These are phyloP conservation scores for Malaclemys terrapin DNA, from an alignment of 2,113 vertebrate species.

Conservation along the genomic window DNA sequence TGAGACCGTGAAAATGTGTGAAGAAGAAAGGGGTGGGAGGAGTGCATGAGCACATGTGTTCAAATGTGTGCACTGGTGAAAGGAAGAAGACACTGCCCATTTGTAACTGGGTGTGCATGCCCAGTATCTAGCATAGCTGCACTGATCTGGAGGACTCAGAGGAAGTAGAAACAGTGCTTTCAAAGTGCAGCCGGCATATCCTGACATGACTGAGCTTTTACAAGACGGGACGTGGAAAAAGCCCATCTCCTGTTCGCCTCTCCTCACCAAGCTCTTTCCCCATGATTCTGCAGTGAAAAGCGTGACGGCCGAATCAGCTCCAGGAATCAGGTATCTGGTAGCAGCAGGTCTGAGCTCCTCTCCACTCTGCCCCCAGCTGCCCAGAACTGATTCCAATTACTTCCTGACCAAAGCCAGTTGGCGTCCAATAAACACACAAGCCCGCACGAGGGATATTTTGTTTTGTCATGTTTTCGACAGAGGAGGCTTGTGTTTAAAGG, in stretches of 20 bases:
- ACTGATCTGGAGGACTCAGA: not conserved
- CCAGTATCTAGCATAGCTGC: not conserved
- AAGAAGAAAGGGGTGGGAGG: rapidly evolving
- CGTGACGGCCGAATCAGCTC: not conserved
- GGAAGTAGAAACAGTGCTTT: not conserved
- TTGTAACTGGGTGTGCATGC: rapidly evolving
- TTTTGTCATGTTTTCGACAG: slow-evolving; percentile 4
- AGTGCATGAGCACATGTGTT: rapidly evolving
- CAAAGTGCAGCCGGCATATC: rapidly evolving
- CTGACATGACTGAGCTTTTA: not conserved
- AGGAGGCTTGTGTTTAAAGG: not conserved
- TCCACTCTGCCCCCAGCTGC: slow-evolving; percentile 71
- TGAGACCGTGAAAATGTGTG: not conserved
- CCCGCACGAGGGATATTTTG: not conserved
- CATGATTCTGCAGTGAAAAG: not conserved
- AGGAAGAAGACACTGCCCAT: not conserved
- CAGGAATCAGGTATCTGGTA: not conserved
- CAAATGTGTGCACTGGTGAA: not conserved
- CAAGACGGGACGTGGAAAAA: rapidly evolving
- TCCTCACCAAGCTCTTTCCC: no score
- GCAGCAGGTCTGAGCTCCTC: no score
- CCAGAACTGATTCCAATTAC: slow-evolving; percentile 77
- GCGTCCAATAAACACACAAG: slow-evolving; percentile 11
- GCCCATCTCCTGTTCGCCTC: rapidly evolving
- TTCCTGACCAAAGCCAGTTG: slow-evolving; percentile 81